Evolutionary conservation across 2,113 vertebrate genomes (phyloP).

Genomic region (Spermophilus dauricus): DNA sequence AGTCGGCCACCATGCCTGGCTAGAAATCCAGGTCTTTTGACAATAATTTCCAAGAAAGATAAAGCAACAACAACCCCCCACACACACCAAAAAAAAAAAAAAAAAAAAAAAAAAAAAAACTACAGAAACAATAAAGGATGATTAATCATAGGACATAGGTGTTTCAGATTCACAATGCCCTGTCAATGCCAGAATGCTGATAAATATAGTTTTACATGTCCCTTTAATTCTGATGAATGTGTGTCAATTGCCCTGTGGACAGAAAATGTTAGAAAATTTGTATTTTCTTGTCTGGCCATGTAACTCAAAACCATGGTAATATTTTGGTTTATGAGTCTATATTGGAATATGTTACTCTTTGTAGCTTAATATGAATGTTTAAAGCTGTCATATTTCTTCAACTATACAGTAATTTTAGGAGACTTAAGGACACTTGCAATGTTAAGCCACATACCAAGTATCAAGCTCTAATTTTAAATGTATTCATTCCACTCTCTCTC

Average conservation of each 20-base stretch:
- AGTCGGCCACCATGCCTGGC: too few species aligned
- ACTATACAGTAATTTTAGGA: background rate
- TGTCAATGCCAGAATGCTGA: background rate
- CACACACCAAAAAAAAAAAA: background rate
- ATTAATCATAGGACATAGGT: conserved; percentile 36
- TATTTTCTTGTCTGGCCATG: background rate
- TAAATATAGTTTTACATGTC: conserved; percentile 54
- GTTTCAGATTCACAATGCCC: background rate
- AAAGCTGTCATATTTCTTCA: background rate
- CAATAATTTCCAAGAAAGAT: conserved; percentile 37
- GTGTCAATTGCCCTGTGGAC: background rate
- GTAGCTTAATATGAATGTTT: background rate
- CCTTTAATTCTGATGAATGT: conserved; percentile 31
- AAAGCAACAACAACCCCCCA: background rate
- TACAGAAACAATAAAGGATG: background rate
- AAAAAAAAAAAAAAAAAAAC: background rate
- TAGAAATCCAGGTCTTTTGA: conserved; percentile 63
- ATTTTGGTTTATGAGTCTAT: background rate
- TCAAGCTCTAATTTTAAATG: background rate
- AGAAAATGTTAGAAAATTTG: background rate
- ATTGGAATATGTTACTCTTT: background rate
- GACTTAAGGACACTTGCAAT: background rate
- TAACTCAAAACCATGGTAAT: background rate
- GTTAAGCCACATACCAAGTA: background rate
- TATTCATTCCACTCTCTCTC: background rate